Evolutionary conservation across 2,797 vertebrate species (phyloP), one percentile per base, ranked within the genome.

Genomic region (Macrochelys suwanniensis): DNA sequence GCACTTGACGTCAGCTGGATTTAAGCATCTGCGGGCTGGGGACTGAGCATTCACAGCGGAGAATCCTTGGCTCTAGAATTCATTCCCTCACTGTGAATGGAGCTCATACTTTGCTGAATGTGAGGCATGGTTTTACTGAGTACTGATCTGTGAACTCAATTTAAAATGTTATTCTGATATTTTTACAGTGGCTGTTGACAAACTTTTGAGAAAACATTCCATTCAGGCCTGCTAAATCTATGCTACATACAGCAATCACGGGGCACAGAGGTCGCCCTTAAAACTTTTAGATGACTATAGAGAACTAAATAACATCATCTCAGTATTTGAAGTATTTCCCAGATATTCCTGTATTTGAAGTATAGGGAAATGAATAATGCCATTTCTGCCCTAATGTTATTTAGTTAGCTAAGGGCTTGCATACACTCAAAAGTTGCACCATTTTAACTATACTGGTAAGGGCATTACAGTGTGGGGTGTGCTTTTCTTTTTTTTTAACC

Each of bases 351-450:
- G 13, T 78, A 57, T 0, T 0, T 92, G 84, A 91, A 92, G 91
- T 94, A 42, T 80, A 93, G 92, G 86, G 53, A 80, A 54, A 93
- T 87, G 90, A 97, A 82, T 65, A 82, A 57, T 25, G 16, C 92
- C 95, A 47, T 31, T 47, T 77, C 42, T 94, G 92, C 65, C 84
- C 11, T 16, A 87, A 82, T 93, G 54, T 37, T 68, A 61, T 87
- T 71, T 65, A 54, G 17, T 57, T 94, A 93, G 91, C 92, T 31
- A 84, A 42, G 59, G 28, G 7, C 15, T 26, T 84, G 59, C 49
- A 45, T 61, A 25, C 68, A 28, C 3, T 6, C 95, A 95, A 89
- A 95, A 90, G 33, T 51, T 45, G 10, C 47, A 51, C 91, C 65
- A 9, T 7, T 86, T 88, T 91, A 26, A 45, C 26, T 77, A 9